A percentile compares a stretch with the other conserved stretches of the same genome.
phyloP scores from a whole-genome alignment of 2,797 vertebrate species.

The Pipistrellus nathusii region DNA sequence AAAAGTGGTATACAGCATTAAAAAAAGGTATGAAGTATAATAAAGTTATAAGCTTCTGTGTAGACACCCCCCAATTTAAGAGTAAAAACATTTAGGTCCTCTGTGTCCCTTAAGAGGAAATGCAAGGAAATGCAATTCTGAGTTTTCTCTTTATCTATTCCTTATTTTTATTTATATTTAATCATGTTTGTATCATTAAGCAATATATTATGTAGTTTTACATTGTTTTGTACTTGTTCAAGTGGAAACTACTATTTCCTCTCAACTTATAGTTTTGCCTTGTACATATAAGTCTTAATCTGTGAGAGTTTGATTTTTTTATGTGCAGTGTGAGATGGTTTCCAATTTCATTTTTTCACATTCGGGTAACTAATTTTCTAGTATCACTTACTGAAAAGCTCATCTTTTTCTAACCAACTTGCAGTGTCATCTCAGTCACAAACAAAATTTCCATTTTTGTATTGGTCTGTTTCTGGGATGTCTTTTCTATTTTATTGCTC shows the following conservation, averaged over 20 bases:
- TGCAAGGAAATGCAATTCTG: background rate
- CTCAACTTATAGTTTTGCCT: background rate
- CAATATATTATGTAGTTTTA: background rate
- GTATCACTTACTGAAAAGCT: conserved; percentile 3
- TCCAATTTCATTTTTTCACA: conserved; percentile 24
- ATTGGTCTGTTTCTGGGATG: background rate
- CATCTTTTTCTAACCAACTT: conserved; percentile 37
- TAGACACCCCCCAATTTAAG: background rate
- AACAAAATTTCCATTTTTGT: conserved; percentile 46
- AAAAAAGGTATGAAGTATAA: background rate
- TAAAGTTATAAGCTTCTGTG: background rate
- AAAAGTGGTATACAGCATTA: conserved; percentile 42
- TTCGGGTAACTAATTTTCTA: background rate
- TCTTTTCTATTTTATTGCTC: background rate
- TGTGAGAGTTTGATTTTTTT: background rate
- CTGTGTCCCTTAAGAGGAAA: background rate
- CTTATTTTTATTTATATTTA: conserved; percentile 50
- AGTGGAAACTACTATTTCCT: conserved; percentile 30
- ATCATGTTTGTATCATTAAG: background rate
- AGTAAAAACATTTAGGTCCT: background rate
- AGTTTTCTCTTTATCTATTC: conserved; percentile 29
- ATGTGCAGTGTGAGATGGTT: background rate
- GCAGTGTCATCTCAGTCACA: background rate
- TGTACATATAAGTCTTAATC: background rate
- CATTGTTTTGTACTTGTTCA: background rate